Evolutionary conservation across 2,113 vertebrate species (phyloP), one percentile per base, ranked within the genome.

Genomic region (Cepphus grylle): DNA sequence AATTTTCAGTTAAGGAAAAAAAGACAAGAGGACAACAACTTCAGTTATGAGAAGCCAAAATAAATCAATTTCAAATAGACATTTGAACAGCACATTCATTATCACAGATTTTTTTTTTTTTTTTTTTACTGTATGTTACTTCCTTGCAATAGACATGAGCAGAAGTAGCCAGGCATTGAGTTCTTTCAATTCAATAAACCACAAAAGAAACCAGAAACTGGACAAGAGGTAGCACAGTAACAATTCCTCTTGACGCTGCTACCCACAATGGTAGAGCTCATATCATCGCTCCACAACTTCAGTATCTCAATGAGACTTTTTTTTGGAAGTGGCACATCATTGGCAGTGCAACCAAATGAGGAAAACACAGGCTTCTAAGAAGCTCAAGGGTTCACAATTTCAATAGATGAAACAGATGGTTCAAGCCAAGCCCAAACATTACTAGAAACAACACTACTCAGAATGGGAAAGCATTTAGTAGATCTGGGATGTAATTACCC

Each of bases 1-100:
- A 86, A 82, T 88, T 94, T 92, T 92, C 45, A 90, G 81, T 72
- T 88, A 89, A 93, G 86, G 76, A 61, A 49, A 73, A 94, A 86
- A 74, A 86, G 12, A 93, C 62, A 42, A 77, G 66, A 89, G 19
- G 29, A 92, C 72, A 81, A 83, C 32, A 10, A 76, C n/a, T 86
- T 79, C 80, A 77, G 43, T 69, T 65, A 91, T 53, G 66, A 50
- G 25, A 86, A 91, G 72, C 43, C 81, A 94, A 72, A 93, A 94
- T 42, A 94, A 83, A 96, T 42, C 81, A 42, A 81, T 94, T 83
- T 80, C 38, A 83, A 91, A 49, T 8, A 70, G 40, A 67, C 56
- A 76, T 52, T 22, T 81, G 36, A 78, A 65, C 16, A 40, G 66
- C 8, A 26, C 26, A 52, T 34, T 92, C 53, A 7, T 71, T 89